Conservation (phyloP, 1,140 invertebrate genomes). For the Trialeurodes vaporariorum region DNA sequence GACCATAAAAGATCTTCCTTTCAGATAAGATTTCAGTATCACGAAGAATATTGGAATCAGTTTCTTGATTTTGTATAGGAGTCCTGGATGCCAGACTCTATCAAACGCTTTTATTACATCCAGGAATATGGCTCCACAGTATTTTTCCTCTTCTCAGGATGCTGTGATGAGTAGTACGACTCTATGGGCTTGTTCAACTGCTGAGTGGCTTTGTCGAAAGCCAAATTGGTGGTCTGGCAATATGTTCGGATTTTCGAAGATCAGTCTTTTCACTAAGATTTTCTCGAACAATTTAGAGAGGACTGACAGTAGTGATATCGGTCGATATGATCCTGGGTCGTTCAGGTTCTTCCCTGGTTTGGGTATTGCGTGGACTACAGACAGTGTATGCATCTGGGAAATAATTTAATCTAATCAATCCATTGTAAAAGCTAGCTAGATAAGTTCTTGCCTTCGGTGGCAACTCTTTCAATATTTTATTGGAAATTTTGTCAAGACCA, state of each 20-base stretch:
- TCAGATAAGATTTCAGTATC: slow-evolving; percentile 6
- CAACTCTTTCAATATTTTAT: neutral
- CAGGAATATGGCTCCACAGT: slow-evolving; percentile 19
- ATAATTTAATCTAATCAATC: neutral
- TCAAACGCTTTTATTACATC: slow-evolving; percentile 25
- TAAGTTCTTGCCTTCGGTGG: neutral
- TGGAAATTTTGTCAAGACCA: neutral
- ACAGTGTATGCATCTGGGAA: neutral
- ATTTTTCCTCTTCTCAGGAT: slow-evolving; percentile 17
- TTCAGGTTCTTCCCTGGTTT: neutral
- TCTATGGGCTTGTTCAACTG: slow-evolving; percentile 9
- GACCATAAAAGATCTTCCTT: slow-evolving; percentile 4
- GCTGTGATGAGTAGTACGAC: slow-evolving; percentile 4
- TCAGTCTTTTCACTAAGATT: neutral
- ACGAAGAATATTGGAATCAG: neutral
- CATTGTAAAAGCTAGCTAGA: neutral
- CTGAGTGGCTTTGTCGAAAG: slow-evolving; percentile 6
- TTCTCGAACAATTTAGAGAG: neutral
- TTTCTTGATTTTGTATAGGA: neutral
- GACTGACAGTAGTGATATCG: neutral
- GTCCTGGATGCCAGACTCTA: slow-evolving; percentile 19
- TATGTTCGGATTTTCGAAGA: neutral
- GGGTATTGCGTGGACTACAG: neutral
- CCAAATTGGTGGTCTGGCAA: neutral
- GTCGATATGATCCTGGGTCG: neutral